These are phyloP conservation scores for Eupithecia exiguata DNA, from an alignment of 2,888 invertebrate genomes.

Conservation along the genomic window DNA sequence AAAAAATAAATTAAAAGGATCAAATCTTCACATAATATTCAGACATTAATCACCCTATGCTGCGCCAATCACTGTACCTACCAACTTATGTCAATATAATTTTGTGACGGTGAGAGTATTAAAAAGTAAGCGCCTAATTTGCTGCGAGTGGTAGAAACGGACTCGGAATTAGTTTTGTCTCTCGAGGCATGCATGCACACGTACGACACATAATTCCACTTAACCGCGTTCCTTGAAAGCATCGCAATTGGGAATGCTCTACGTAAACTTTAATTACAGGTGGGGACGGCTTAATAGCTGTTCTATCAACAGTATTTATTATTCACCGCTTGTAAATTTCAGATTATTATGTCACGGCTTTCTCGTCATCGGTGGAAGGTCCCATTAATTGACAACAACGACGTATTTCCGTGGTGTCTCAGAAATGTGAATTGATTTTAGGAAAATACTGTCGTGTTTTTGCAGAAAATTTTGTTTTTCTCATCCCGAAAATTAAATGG, in stretches of 20 bases:
- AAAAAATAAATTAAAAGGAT: too few relatives aligned
- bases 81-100: too few relatives aligned
- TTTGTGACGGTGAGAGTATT: too few relatives aligned
- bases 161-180: constrained; percentile 50
- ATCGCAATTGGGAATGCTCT: constrained; percentile 34
- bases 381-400: constrained; percentile 5
- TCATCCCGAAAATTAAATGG: neutral
- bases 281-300: constrained; percentile 15
- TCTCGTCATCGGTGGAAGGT: neutral
- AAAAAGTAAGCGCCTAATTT: constrained; percentile 20
- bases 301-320: constrained; percentile 11
- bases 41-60: too few relatives aligned
- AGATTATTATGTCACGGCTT: constrained; percentile 1
- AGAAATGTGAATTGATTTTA: neutral
- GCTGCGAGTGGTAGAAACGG: constrained; percentile 44
- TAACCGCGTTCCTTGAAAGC: constrained; percentile 47
- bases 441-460: neutral
- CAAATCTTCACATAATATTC: too few relatives aligned
- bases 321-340: constrained; percentile 2
- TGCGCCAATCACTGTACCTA: too few relatives aligned
- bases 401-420: neutral
- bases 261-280: constrained; percentile 33
- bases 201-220: constrained; percentile 57
- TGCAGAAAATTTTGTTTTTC: neutral
- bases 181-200: constrained; percentile 30